These are phyloP conservation scores for Pelobates fuscus DNA, from an alignment of 2,113 vertebrate genomes.

Conservation along the genomic window DNA sequence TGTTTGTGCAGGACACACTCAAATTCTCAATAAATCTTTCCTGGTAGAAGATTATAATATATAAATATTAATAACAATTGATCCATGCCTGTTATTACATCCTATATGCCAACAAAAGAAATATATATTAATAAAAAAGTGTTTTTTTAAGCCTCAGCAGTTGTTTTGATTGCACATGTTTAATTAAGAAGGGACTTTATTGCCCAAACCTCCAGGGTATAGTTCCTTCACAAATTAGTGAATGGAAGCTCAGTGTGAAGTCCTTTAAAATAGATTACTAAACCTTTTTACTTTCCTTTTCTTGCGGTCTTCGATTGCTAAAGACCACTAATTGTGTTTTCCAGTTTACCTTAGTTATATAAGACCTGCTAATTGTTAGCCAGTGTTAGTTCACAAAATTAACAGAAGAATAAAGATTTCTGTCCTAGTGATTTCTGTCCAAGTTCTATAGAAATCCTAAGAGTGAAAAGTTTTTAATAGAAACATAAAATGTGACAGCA, in stretches of 20 bases:
- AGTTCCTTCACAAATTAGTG: not conserved
- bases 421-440: no score
- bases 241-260: not conserved
- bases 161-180: slow-evolving; percentile 1
- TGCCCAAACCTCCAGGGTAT: not conserved
- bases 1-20: no score
- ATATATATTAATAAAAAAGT: not conserved
- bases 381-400: no score
- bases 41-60: no score
- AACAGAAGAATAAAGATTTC: no score
- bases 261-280: not conserved
- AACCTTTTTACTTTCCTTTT: not conserved
- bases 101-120: not conserved
- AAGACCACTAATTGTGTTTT: not conserved
- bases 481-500: no score
- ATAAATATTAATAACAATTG: not conserved
- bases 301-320: not conserved
- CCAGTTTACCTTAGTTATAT: not conserved
- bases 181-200: not conserved
- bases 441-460: no score
- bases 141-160: not conserved
- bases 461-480: no score
- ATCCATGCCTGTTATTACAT: slow-evolving; percentile 1
- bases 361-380: no score
- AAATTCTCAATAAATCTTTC: no score